Percentiles rank a stretch among this genome's conserved stretches.
These are phyloP conservation scores for Heptranchias perlo DNA, from an alignment of 2,113 vertebrate species.

Conservation along the genomic window DNA sequence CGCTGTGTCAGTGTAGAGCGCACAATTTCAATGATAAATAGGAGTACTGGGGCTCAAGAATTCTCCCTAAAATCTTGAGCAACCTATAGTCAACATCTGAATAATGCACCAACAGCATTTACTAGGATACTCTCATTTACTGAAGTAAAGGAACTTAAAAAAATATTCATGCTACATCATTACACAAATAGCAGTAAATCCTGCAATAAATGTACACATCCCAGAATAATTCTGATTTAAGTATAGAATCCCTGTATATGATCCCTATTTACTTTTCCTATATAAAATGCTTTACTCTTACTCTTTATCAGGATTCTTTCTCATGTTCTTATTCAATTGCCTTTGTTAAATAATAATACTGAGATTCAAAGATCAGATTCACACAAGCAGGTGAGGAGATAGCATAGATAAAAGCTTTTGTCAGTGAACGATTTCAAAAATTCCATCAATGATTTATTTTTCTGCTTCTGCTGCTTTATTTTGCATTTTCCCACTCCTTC, in stretches of 20 bases:
- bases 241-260: too few relatives aligned
- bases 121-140: neutral
- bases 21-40: neutral
- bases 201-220: neutral
- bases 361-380: constrained; percentile 15
- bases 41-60: neutral
- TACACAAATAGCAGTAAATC: neutral
- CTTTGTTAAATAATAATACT: neutral
- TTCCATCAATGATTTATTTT: constrained; percentile 3
- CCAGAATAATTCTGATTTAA: neutral
- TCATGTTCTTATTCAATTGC: too few relatives aligned
- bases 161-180: neutral
- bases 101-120: neutral
- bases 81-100: neutral
- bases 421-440: constrained; percentile 22
- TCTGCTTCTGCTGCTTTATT: too few relatives aligned
- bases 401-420: neutral
- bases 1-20: neutral
- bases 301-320: neutral
- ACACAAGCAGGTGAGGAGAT: constrained; percentile 26
- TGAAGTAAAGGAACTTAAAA: neutral
- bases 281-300: neutral
- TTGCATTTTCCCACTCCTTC: constrained; percentile 20
- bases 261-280: neutral
- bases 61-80: neutral